Evolutionary conservation across 2,888 invertebrate genomes (phyloP).

Genomic region (Diloba caeruleocephala): DNA sequence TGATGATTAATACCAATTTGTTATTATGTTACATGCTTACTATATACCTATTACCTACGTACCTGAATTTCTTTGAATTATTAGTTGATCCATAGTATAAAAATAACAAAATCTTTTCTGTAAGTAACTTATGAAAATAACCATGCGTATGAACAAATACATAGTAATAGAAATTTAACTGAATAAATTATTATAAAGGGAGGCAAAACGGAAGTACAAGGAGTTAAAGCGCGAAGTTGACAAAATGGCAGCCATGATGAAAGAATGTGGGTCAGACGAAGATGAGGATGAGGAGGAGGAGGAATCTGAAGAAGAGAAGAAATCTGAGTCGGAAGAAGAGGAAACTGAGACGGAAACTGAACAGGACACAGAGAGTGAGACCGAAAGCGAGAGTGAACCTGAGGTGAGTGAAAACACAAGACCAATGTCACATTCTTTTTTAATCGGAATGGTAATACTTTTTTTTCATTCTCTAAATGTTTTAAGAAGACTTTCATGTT

Average conservation of each 20-base stretch:
- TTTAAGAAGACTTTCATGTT: too few species aligned
- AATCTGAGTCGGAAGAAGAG: constrained; percentile 86
- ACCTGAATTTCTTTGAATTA: too few species aligned
- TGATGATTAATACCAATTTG: too few species aligned
- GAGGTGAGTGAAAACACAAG: constrained; percentile 81
- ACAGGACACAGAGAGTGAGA: constrained; percentile 91
- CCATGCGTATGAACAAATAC: too few species aligned
- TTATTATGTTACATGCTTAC: too few species aligned
- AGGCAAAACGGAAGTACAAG: constrained; percentile 95
- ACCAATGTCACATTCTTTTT: neutral
- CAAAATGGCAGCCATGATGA: constrained; percentile 97
- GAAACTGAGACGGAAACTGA: constrained; percentile 91
- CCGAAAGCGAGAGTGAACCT: constrained; percentile 91
- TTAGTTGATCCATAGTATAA: too few species aligned
- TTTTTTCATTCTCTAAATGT: too few species aligned
- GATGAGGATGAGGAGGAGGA: constrained; percentile 90
- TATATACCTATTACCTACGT: too few species aligned
- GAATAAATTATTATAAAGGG: constrained; percentile 72
- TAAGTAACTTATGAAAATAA: too few species aligned
- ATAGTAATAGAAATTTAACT: too few species aligned
- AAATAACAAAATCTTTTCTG: too few species aligned
- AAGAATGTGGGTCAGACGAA: constrained; percentile 93
- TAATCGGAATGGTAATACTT: too few species aligned
- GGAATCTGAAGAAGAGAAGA: constrained; percentile 90
- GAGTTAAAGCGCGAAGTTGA: constrained; percentile 96